Evolutionary conservation across 2,888 invertebrate species (phyloP), one percentile per base, ranked within the genome.

Genomic region (Cephus pygmeus): DNA sequence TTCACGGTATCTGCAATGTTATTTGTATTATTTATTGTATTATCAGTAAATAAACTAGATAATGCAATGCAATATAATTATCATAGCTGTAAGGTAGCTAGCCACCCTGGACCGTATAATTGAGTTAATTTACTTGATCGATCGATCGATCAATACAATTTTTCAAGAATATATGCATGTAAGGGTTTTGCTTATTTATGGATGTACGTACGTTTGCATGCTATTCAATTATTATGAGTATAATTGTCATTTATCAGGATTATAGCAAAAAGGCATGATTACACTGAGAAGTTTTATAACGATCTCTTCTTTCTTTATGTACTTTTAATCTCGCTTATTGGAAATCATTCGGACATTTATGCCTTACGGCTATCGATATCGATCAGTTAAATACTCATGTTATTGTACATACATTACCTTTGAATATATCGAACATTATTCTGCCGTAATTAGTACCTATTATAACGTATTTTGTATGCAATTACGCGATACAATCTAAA

Each of bases 361-460:
- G 34, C 31, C 71, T 71, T 12, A 15, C 31, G 34, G 33, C 34
- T 81, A 81, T 80, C 79, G 81, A 81, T 81, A 82, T 85, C 80
- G 82, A 83, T 71, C 76, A 74, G 80, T 82, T 82, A 81, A 82
- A 83, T 83, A 83, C 34, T 71, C 71, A 71, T 76, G 76, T 78
- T 56, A 80, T 79, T 74, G 56, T 74, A 75, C 78, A 81, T 82
- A 78, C 76, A 73, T 78, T 71, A 81, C 80, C 82, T 80, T 81
- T 83, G 84, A 83, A 84, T 85, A 86, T 88, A 88, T 88, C 88
- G 88, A 89, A 88, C 88, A 87, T 88, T 83, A 85, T 85, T 83
- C 84, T 79, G 73, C 75, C 83, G 79, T 77, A 85, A 82, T 85
- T 83, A 83, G 80, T 83, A 86, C 81, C 81, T 83, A 85, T 31